Evolutionary conservation across 2,113 vertebrate species (phyloP).

Genomic region (Nannobrachium achirus): DNA sequence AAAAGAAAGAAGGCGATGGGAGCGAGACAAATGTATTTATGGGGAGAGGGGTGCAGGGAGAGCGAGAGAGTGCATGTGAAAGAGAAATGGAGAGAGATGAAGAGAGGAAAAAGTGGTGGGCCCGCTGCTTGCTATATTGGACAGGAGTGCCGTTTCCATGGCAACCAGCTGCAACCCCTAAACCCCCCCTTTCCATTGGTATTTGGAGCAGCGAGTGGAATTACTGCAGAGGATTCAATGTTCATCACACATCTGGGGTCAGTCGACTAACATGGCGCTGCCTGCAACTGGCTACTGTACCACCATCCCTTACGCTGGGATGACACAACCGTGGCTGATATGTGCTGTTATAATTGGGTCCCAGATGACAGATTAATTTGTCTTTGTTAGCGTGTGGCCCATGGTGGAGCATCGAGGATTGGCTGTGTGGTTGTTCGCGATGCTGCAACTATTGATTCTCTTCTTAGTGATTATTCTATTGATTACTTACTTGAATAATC

Average conservation of each 20-base stretch:
- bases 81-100: constrained; percentile 8
- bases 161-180: constrained; percentile 72
- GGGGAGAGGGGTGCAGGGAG: too few relatives aligned
- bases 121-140: constrained; percentile 73
- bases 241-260: constrained; percentile 81
- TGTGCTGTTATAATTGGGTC: constrained; percentile 33
- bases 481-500: too few relatives aligned
- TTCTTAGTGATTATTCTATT: too few relatives aligned
- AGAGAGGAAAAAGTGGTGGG: constrained; percentile 36
- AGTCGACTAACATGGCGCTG: constrained; percentile 72
- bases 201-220: constrained; percentile 82
- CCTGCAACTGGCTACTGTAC: constrained; percentile 52
- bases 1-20: too few relatives aligned
- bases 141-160: constrained; percentile 81
- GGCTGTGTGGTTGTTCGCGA: too few relatives aligned
- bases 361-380: constrained; percentile 41
- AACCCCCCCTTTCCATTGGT: constrained; percentile 63
- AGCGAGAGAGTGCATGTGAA: constrained; percentile 11
- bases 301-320: constrained; percentile 36
- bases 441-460: too few relatives aligned
- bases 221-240: constrained; percentile 82
- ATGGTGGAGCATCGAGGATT: background rate
- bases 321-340: constrained; percentile 35
- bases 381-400: background rate
- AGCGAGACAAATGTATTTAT: too few relatives aligned